phyloP scores from a whole-genome alignment of 2,113 vertebrate genomes.

The Amphiprion ocellaris region DNA sequence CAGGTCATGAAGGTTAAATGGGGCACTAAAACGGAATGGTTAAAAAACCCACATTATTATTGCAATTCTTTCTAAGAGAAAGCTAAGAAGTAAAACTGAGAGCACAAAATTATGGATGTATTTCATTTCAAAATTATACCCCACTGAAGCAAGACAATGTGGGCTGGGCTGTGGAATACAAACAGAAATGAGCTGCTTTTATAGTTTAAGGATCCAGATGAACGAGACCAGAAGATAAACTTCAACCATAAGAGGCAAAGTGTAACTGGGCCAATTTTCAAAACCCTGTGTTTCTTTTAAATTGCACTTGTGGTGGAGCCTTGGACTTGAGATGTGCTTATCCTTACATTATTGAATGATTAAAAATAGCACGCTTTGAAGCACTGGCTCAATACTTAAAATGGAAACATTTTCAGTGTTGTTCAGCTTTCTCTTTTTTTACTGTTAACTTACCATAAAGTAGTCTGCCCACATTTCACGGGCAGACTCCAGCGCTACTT shows the following conservation, averaged over 20 bases:
- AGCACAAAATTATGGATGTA: constrained; percentile 34
- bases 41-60: neutral
- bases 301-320: constrained; percentile 15
- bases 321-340: constrained; percentile 12
- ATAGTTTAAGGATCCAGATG: constrained; percentile 17
- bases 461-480: constrained; percentile 94
- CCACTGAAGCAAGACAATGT: constrained; percentile 22
- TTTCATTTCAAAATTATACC: constrained; percentile 62
- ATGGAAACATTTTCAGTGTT: neutral
- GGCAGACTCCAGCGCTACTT: constrained; percentile 89
- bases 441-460: constrained; percentile 86
- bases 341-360: constrained; percentile 31
- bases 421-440: neutral
- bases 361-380: neutral
- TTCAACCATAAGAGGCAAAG: constrained; percentile 30
- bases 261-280: constrained; percentile 23
- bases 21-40: neutral
- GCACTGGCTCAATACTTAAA: neutral
- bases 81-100: neutral
- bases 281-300: constrained; percentile 15
- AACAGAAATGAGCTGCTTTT: constrained; percentile 46
- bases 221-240: constrained; percentile 25
- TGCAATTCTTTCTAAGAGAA: constrained; percentile 11
- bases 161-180: constrained; percentile 33
- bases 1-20: neutral